Evolutionary conservation across 2,797 vertebrate species (phyloP), one percentile per base, ranked within the genome.

Genomic region (Macroramphosus scolopax): DNA sequence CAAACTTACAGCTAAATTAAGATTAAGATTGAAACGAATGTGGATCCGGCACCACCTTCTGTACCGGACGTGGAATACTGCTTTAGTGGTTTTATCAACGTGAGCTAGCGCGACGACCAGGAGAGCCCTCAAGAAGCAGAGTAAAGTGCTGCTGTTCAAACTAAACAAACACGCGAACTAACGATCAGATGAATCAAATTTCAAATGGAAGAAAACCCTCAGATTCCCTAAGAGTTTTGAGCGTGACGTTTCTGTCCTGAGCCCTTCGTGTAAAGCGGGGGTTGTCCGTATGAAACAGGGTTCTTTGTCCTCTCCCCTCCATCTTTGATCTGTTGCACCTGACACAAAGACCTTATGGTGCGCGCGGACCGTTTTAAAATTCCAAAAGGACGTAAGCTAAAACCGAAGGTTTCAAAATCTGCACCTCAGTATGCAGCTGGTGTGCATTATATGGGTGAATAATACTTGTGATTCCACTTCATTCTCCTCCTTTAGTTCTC

Each of bases 131-230:
- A 68, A 80, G 75, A 77, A 81, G 72, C 58, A 61, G 50, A 75
- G 71, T 83, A 87, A 88, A 85, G 80, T 87, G 82, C 80, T 54
- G 53, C 26, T 38, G 10, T n/a, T 1, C 38, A 34, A 69, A 68
- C 66, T 25, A 50, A 69, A 58, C 9, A n/a, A n/a, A n/a, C n/a
- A n/a, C n/a, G n/a, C n/a, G 28, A 10, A 29, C 10, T 4, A 4
- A 11, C 11, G 8, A 10, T 10, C 4, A 29, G 4, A 29, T 29
- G 28, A 10, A 9, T 11, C 9, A 29, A 2, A 10, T 11, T 29
- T 9, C 9, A 5, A 2, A 29, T 11, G 11, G 11, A 29, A 9
- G 4, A 29, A 29, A 29, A 29, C 28, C 9, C 28, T 11, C n/a
- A n/a, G n/a, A n/a, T n/a, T n/a, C n/a, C n/a, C n/a, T n/a, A n/a